Evolutionary conservation across 2,113 vertebrate genomes (phyloP), one percentile per base, ranked within the genome.

Genomic region (Phoxinus phoxinus): DNA sequence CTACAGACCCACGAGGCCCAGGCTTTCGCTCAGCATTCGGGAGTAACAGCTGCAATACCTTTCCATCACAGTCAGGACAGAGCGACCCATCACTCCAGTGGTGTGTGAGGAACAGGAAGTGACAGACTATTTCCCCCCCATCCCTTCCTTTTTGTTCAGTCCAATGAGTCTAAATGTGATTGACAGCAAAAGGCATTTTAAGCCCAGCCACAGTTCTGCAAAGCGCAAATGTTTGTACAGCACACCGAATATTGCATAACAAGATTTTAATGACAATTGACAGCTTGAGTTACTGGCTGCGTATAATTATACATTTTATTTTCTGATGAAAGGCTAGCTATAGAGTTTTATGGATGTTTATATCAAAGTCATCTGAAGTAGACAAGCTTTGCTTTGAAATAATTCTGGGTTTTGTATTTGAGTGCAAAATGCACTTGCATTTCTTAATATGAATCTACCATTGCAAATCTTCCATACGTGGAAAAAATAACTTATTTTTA

Each of bases 121-220:
- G 85, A 88, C 87, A 86, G 87, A 21, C 67, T 11, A 51, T 30
- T 46, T 21, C 23, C 67, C 81, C 81, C 21, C 51, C 27, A 41
- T 63, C 71, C 44, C 12, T 53, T 25, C 46, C 35, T 80, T 85
- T 85, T 77, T 77, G 59, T 84, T 63, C 72, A 81, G 82, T 67
- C 69, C 87, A 86, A 53, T 27, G 61, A 75, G 76, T 85, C 72
- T 86, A 77, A 88, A 71, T n/a, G 59, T 88, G 87, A 88, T 59
- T 88, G 87, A 85, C 76, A 84, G 87, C 71, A 63, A 88, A 88
- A 88, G 85, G 78, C 85, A 88, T 88, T 83, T 74, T 37, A 83
- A 71, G 82, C 71, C 56, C 82, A 69, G 63, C 51, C 56, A 56
- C 72, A 72, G 63, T 27, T 11, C 73, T 46, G 81, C 76, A 84